Evolutionary conservation across 1,140 invertebrate species (phyloP).

Genomic region (Conus ventricosus): DNA sequence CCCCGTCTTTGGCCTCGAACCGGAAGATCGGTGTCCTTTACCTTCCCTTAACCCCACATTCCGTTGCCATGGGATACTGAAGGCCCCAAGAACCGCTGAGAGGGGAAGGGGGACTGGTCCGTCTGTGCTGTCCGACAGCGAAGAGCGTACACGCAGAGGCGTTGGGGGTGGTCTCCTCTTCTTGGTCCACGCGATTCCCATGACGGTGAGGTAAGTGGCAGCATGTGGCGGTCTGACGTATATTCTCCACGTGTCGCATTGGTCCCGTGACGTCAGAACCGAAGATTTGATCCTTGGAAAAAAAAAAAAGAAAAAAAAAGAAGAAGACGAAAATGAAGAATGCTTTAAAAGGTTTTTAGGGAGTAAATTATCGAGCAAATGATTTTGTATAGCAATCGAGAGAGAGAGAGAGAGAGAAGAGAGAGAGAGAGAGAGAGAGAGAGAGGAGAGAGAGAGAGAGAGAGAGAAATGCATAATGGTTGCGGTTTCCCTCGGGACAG

Average conservation of each 20-base stretch:
- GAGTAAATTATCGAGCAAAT: not conserved
- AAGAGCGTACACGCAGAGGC: not conserved
- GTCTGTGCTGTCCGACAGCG: not conserved
- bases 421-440: conserved; percentile 5
- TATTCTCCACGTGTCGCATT: conserved; percentile 5
- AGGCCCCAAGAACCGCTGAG: not conserved
- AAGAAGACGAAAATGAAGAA: not conserved
- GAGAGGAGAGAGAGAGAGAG: conserved; percentile 8
- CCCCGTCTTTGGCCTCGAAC: not conserved
- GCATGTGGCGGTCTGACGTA: conserved; percentile 18
- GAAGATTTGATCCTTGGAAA: not conserved
- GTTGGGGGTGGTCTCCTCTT: not conserved
- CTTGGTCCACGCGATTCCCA: not conserved
- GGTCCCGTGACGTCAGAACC: not conserved
- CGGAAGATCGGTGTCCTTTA: not conserved
- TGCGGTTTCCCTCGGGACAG: too few species aligned
- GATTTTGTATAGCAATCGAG: not conserved
- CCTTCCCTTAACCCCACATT: not conserved
- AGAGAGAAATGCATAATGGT: not conserved
- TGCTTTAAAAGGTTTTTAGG: not conserved
- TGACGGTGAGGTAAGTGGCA: not conserved
- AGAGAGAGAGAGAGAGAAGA: not conserved
- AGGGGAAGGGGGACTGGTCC: not conserved
- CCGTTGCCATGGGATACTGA: conserved; percentile 1
- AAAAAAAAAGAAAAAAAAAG: not conserved